Evolutionary conservation across 2,888 invertebrate genomes (phyloP).

Genomic region (Ptychoptera contaminata): DNA sequence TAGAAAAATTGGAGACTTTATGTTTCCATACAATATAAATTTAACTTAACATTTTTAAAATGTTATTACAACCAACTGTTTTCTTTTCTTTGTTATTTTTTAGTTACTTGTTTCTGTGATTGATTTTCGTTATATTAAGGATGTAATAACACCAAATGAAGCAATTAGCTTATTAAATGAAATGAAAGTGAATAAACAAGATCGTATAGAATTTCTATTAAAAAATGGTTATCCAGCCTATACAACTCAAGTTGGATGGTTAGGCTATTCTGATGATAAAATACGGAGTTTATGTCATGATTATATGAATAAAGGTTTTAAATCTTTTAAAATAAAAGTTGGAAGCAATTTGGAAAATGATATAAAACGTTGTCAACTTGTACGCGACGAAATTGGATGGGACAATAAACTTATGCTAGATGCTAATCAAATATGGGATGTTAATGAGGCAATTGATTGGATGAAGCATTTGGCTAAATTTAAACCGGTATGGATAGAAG

Average conservation of each 20-base stretch:
- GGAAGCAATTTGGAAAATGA: conserved; percentile 66
- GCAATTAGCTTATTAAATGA: conserved; percentile 52
- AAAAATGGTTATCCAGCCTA: conserved; percentile 67
- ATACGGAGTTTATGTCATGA: conserved; percentile 52
- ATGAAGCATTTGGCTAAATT: conserved; percentile 59
- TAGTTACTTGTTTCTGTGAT: conserved; percentile 63
- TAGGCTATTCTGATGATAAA: conserved; percentile 68
- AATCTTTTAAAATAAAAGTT: conserved; percentile 81
- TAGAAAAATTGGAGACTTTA: no score
- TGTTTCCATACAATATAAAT: no score
- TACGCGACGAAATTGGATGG: conserved; percentile 61
- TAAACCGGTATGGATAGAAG: conserved; percentile 78
- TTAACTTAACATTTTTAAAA: no score
- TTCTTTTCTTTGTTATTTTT: conserved; percentile 8
- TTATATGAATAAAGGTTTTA: conserved; percentile 60
- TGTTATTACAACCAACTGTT: neutral
- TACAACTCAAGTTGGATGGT: conserved; percentile 71
- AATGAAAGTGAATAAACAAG: conserved; percentile 38
- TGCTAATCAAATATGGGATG: conserved; percentile 82
- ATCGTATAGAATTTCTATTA: conserved; percentile 45
- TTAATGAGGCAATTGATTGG: conserved; percentile 72
- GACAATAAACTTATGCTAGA: conserved; percentile 70
- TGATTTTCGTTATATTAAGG: conserved; percentile 73
- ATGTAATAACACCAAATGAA: conserved; percentile 68
- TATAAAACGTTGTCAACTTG: conserved; percentile 49